These are phyloP conservation scores for Spheniscus humboldti DNA, from an alignment of 2,797 vertebrate species.

Conservation along the genomic window DNA sequence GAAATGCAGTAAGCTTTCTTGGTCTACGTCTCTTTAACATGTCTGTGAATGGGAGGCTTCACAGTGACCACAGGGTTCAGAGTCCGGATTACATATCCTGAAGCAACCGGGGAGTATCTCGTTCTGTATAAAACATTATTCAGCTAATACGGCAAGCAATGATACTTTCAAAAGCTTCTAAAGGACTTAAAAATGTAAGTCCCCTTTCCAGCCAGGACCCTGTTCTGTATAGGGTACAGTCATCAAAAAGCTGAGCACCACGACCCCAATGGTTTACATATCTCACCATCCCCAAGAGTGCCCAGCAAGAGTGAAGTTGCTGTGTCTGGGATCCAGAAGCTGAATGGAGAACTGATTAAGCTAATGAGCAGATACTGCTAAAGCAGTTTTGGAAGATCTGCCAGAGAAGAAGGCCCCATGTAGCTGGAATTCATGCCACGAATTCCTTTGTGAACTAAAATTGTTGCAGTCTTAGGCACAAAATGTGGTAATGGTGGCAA, in stretches of 20 bases:
- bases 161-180: conserved; percentile 17
- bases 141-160: not conserved
- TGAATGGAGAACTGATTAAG: not conserved
- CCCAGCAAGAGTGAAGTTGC: not conserved
- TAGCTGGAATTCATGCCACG: not conserved
- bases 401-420: not conserved
- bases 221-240: not conserved
- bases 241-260: not conserved
- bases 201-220: not conserved
- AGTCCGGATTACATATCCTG: conserved; percentile 12
- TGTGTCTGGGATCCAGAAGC: not conserved
- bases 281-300: not conserved
- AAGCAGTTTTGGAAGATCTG: not conserved
- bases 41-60: conserved; percentile 27
- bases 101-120: conserved; percentile 32
- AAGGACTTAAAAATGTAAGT: not conserved
- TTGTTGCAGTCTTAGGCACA: not conserved
- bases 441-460: not conserved
- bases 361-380: not conserved
- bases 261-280: not conserved
- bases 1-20: not conserved
- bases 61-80: conserved; percentile 21
- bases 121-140: conserved; percentile 41
- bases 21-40: conserved; percentile 1
- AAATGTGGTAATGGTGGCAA: not conserved